These are phyloP conservation scores for Rhopalosiphum nymphaeae DNA, from an alignment of 2,888 invertebrate genomes.

Conservation along the genomic window DNA sequence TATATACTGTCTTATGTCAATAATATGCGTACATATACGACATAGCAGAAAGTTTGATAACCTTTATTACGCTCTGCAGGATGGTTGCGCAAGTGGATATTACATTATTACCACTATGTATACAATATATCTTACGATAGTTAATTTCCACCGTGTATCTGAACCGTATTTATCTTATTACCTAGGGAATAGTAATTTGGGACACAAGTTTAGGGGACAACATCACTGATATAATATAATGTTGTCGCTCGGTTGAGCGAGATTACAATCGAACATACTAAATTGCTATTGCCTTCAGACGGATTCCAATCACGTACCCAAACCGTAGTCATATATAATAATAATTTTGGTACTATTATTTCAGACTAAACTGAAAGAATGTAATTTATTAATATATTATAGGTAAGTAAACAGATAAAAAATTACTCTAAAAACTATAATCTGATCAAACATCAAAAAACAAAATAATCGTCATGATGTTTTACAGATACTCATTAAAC, in stretches of 20 bases:
- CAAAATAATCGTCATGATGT: background rate
- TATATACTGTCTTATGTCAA: background rate
- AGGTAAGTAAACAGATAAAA: background rate
- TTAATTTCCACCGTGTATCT: slow-evolving; percentile 33
- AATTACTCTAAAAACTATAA: background rate
- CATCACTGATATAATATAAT: slow-evolving; percentile 29
- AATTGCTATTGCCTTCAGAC: slow-evolving; percentile 17
- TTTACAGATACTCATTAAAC: background rate
- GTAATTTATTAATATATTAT: background rate
- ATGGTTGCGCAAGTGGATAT: background rate
- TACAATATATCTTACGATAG: background rate
- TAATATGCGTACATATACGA: background rate
- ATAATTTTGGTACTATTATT: slow-evolving; percentile 39
- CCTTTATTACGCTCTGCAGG: background rate
- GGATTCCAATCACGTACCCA: slow-evolving; percentile 49
- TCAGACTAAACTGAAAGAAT: background rate
- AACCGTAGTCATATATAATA: slow-evolving; percentile 25
- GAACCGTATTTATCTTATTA: slow-evolving; percentile 3
- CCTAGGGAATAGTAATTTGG: background rate
- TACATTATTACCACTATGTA: background rate
- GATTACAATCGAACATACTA: slow-evolving; percentile 49
- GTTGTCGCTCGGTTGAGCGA: slow-evolving; percentile 37
- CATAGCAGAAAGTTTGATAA: background rate
- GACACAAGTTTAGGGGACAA: slow-evolving; percentile 6
- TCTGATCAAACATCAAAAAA: background rate